Evolutionary conservation across 2,888 invertebrate species (phyloP).

Genomic region (Drosophila prostipennis): DNA sequence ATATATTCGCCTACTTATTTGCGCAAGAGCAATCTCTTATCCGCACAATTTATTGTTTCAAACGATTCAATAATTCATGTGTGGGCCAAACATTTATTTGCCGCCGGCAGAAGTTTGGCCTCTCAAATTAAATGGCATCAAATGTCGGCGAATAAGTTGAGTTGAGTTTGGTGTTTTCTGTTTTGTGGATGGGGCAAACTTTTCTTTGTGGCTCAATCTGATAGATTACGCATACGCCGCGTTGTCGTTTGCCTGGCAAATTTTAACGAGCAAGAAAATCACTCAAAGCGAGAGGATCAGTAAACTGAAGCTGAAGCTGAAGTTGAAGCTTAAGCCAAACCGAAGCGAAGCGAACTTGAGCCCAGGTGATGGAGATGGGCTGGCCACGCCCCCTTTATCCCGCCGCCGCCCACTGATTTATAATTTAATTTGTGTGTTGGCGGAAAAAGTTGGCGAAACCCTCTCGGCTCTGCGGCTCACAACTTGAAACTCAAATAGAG

Average conservation of each 20-base stretch:
- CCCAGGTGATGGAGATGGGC: constrained; percentile 7
- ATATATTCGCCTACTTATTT: no score
- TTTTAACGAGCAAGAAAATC: constrained; percentile 76
- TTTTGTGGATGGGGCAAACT: constrained; percentile 15
- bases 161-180: background rate
- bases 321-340: constrained; percentile 21
- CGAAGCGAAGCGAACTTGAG: constrained; percentile 9
- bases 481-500: constrained; percentile 52
- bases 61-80: constrained; percentile 16
- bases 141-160: constrained; percentile 10
- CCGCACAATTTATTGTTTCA: constrained; percentile 26
- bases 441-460: constrained; percentile 39
- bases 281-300: constrained; percentile 39
- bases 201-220: constrained; percentile 54
- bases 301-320: constrained; percentile 11
- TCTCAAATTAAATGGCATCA: constrained; percentile 42
- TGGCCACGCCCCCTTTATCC: background rate
- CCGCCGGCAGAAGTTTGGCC: constrained; percentile 25
- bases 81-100: constrained; percentile 16
- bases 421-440: constrained; percentile 67
- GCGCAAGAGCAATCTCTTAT: background rate
- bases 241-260: constrained; percentile 58
- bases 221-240: constrained; percentile 72
- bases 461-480: constrained; percentile 28
- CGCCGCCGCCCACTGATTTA: constrained; percentile 49